These are phyloP conservation scores for Pleuronectes platessa DNA, from an alignment of 2,113 vertebrate species.

Conservation along the genomic window DNA sequence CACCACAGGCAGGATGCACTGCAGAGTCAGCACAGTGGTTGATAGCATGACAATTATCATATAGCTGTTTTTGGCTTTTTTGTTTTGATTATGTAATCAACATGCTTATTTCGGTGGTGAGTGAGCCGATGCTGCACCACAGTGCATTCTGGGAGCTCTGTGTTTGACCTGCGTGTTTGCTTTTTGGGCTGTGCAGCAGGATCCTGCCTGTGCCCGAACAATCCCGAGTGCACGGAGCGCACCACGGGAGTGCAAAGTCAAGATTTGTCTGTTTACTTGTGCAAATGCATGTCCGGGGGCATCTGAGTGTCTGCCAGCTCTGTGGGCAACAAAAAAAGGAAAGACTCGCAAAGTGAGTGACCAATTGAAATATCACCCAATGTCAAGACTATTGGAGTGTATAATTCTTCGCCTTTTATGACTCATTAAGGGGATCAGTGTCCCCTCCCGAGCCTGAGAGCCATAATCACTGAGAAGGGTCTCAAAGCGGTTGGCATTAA, in stretches of 20 bases:
- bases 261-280: slow-evolving; percentile 73
- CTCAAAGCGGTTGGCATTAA: slow-evolving; percentile 55
- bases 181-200: slow-evolving; percentile 60
- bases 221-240: slow-evolving; percentile 55
- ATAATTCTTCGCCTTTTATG: slow-evolving; percentile 60
- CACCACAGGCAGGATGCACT: slow-evolving; percentile 38
- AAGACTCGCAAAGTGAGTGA: slow-evolving; percentile 64
- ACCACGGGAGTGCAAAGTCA: slow-evolving; percentile 65
- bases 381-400: slow-evolving; percentile 59
- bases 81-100: slow-evolving; percentile 74
- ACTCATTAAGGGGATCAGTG: slow-evolving; percentile 59
- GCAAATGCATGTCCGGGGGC: slow-evolving; percentile 63
- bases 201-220: slow-evolving; percentile 63
- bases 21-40: slow-evolving; percentile 36
- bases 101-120: slow-evolving; percentile 63
- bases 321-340: slow-evolving; percentile 34
- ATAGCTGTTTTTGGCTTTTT: slow-evolving; percentile 50
- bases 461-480: slow-evolving; percentile 60
- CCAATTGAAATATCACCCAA: slow-evolving; percentile 72
- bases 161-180: slow-evolving; percentile 76
- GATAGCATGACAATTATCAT: slow-evolving; percentile 61
- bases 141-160: slow-evolving; percentile 64
- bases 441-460: slow-evolving; percentile 51
- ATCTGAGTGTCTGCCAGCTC: slow-evolving; percentile 61
- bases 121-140: slow-evolving; percentile 54